Evolutionary conservation across 2,888 invertebrate genomes (phyloP).

Genomic region (Coenonympha glycerion): DNA sequence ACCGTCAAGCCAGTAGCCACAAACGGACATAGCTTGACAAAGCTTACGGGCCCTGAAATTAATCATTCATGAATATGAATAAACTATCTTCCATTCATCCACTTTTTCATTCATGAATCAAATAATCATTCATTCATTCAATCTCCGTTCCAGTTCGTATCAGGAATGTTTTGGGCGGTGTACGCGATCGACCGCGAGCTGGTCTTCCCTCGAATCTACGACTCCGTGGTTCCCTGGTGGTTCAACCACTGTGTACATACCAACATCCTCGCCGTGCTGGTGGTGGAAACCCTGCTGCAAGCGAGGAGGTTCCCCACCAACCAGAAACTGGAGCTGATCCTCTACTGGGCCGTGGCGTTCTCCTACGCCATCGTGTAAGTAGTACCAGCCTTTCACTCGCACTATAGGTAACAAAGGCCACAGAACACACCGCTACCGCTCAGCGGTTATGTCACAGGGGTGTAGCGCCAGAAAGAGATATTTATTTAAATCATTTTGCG

Average conservation of each 20-base stretch:
- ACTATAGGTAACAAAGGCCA: not conserved
- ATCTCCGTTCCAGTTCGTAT: slow-evolving; percentile 64
- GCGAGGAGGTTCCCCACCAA: slow-evolving; percentile 48
- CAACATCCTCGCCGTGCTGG: slow-evolving; percentile 63
- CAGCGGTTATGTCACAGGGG: too few species aligned
- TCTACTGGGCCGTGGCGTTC: slow-evolving; percentile 38
- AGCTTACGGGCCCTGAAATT: too few species aligned
- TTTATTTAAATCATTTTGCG: too few species aligned
- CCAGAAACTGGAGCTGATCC: slow-evolving; percentile 41
- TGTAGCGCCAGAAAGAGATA: too few species aligned
- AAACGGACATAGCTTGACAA: too few species aligned
- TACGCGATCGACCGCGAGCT: slow-evolving; percentile 74
- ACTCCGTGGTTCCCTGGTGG: slow-evolving; percentile 73
- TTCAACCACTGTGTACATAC: slow-evolving; percentile 78
- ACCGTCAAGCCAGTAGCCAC: too few species aligned
- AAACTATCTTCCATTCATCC: not conserved
- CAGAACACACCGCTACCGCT: too few species aligned
- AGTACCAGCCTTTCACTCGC: not conserved
- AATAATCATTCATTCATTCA: too few species aligned
- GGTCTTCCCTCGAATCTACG: slow-evolving; percentile 71
- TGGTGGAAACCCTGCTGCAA: slow-evolving; percentile 64
- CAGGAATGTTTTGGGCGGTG: slow-evolving; percentile 72
- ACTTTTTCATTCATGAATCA: too few species aligned
- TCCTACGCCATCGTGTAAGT: slow-evolving; percentile 63
- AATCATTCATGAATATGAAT: too few species aligned